Base-by-base conservation (phyloP, 2,888 invertebrate species). In the Ophraella communa region DNA sequence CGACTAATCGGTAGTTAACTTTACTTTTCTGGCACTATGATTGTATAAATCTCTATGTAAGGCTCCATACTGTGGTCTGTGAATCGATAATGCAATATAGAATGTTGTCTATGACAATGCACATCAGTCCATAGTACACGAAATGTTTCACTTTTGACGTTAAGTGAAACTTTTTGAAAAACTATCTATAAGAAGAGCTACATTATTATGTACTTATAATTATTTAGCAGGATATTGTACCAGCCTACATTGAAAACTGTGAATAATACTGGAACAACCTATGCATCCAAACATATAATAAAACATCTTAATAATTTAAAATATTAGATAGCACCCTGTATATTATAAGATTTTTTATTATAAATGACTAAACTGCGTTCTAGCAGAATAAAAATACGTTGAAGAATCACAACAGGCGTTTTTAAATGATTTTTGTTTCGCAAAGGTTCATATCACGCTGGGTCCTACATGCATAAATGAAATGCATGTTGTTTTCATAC, bases 401-500 rank as follows among this genome's bases (percentile, higher is more conserved):
- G 63, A 58, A 62, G 65, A 67, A 66, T 49, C 52, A 67, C 59
- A 54, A 55, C 62, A 62, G 61, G 67, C 55, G 58, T 65, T 62
- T 63, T 61, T 57, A 42, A 39, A 59, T 62, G 42, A 58, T 66
- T 47, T 53, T 30, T 30, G n/a, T 66, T 62, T 59, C 62, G 49
- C 66, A 73, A 73, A 71, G 71, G 70, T 77, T 77, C 70, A 70
- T 60, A 66, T 70, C 62, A 70, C 65, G 64, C 63, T 59, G 64
- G 67, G 70, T 65, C 61, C 62, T 67, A 69, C 69, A 65, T 65
- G 67, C 65, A 65, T 64, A 51, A 39, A 62, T 77, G 76, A 78
- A 77, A 77, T 78, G 76, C 77, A 76, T 71, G 78, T 77, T 78
- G 77, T 77, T 76, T 60, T 77, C 76, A 78, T 73, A 77, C 71